Percentiles rank a stretch among this genome's conserved stretches.
These are phyloP conservation scores for Zaprionus nigranus DNA, from an alignment of 1,140 invertebrate genomes.

Conservation along the genomic window DNA sequence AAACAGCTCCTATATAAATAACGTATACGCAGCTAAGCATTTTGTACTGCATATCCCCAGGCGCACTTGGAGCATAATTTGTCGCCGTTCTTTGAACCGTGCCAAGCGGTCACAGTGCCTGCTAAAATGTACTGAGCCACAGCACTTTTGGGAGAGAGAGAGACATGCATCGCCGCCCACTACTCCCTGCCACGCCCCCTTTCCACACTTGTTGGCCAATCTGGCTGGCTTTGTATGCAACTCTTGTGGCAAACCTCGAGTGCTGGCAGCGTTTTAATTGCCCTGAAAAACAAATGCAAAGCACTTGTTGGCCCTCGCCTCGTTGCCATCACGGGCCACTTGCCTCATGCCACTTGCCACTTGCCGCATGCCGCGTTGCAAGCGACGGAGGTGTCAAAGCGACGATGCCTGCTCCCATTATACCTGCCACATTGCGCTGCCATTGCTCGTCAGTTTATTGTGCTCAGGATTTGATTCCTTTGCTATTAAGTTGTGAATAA, in stretches of 20 bases:
- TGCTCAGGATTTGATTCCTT: slow-evolving; percentile 33
- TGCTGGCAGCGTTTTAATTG: slow-evolving; percentile 65
- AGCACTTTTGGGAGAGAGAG: background rate
- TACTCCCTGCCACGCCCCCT: background rate
- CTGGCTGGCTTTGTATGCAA: slow-evolving; percentile 54
- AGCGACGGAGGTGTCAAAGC: slow-evolving; percentile 29
- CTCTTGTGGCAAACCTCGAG: slow-evolving; percentile 67
- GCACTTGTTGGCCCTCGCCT: slow-evolving; percentile 75
- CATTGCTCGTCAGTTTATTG: slow-evolving; percentile 8
- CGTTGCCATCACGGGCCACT: slow-evolving; percentile 37
- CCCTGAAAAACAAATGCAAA: slow-evolving; percentile 80
- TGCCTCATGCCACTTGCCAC: slow-evolving; percentile 5
- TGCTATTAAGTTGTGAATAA: background rate
- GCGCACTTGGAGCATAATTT: slow-evolving; percentile 57
- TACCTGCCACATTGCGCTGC: background rate
- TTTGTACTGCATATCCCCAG: slow-evolving; percentile 76
- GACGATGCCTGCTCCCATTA: background rate
- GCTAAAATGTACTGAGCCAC: slow-evolving; percentile 40
- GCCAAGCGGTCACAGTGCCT: slow-evolving; percentile 37
- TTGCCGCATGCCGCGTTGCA: background rate
- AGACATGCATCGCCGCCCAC: too few relatives aligned
- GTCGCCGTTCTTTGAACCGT: slow-evolving; percentile 29
- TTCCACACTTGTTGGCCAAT: slow-evolving; percentile 24
- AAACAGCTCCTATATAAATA: slow-evolving; percentile 37
- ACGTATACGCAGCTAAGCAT: slow-evolving; percentile 56